Percentiles rank a stretch among this genome's conserved stretches.
Conservation (phyloP, 2,888 invertebrate species). For the Campoletis raptor region DNA sequence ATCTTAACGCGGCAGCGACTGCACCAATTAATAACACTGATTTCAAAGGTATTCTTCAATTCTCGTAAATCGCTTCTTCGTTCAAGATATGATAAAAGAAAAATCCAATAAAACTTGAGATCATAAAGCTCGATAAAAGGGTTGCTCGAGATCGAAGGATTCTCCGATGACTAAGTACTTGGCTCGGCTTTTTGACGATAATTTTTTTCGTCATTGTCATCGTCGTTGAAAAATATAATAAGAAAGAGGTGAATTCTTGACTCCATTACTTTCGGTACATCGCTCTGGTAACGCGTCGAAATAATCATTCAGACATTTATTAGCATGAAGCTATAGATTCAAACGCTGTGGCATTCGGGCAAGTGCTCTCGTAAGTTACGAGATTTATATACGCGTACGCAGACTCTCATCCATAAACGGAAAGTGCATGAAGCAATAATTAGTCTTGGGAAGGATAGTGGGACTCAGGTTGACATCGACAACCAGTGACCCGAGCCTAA, state of each 20-base stretch:
- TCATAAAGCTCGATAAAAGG: conserved; percentile 2
- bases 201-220: neutral
- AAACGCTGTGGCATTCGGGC: no score
- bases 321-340: conserved; percentile 36
- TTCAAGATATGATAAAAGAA: neutral
- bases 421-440: conserved; percentile 32
- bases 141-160: conserved; percentile 17
- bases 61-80: neutral
- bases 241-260: conserved; percentile 1
- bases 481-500: conserved; percentile 70
- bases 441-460: conserved; percentile 26
- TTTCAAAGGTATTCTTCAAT: neutral
- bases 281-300: conserved; percentile 53
- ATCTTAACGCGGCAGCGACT: neutral
- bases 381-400: neutral
- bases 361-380: conserved; percentile 7
- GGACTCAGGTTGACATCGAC: conserved; percentile 53
- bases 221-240: conserved; percentile 42
- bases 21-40: conserved; percentile 11
- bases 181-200: neutral
- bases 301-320: conserved; percentile 64
- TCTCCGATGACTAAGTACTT: conserved; percentile 21
- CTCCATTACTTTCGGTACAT: conserved; percentile 63
- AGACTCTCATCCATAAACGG: conserved; percentile 11
- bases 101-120: neutral